phyloP scores from a whole-genome alignment of 2,797 vertebrate genomes.

The Spinus pinus region DNA sequence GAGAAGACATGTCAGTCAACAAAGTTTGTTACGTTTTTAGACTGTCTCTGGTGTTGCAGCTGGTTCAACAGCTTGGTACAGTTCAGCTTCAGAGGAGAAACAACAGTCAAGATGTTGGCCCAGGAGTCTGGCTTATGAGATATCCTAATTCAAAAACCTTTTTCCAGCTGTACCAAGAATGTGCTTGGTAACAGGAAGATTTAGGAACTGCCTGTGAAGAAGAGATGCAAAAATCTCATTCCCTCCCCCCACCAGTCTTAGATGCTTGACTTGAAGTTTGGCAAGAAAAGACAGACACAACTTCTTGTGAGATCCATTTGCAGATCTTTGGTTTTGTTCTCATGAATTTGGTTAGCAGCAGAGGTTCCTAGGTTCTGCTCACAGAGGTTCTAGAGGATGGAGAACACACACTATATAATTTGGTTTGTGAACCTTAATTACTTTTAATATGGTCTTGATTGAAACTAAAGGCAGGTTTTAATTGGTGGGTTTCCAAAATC shows the following conservation, averaged over 20 bases:
- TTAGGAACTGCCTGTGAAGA: not conserved
- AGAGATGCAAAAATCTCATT: not conserved
- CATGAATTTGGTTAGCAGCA: not conserved
- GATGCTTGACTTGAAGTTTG: not conserved
- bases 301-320: not conserved
- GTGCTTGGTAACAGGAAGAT: not conserved
- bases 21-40: not conserved
- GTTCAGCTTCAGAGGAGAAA: not conserved
- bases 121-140: not conserved
- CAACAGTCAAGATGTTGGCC: not conserved
- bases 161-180: not conserved
- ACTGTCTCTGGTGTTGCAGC: not conserved
- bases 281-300: not conserved
- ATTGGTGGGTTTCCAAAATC: not conserved
- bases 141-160: not conserved
- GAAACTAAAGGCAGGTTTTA: not conserved
- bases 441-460: not conserved
- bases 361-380: not conserved
- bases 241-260: not conserved
- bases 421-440: not conserved
- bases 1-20: not conserved
- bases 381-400: not conserved
- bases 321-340: not conserved
- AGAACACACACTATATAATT: not conserved
- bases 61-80: not conserved